phyloP scores from a whole-genome alignment of 2,888 invertebrate genomes.

The Tiliacea citrago region DNA sequence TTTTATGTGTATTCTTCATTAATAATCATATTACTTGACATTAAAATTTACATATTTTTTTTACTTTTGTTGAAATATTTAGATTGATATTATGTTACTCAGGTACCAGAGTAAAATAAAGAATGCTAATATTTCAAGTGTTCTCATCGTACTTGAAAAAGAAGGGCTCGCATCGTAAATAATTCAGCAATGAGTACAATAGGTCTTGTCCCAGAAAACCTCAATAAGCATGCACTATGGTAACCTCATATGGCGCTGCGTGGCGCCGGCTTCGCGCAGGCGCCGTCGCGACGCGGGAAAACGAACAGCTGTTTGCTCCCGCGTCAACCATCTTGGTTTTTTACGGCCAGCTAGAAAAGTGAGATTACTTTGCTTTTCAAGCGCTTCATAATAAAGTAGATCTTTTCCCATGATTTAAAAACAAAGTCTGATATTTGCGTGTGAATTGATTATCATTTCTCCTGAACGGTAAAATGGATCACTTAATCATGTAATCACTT shows the following conservation, averaged over 20 bases:
- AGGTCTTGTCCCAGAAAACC: slow-evolving; percentile 57
- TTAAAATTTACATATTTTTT: no score
- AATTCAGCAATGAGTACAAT: slow-evolving; percentile 48
- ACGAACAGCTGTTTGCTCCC: slow-evolving; percentile 64
- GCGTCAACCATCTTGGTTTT: slow-evolving; percentile 55
- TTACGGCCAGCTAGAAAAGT: slow-evolving; percentile 59
- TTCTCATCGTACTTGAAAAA: slow-evolving; percentile 39
- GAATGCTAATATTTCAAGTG: slow-evolving; percentile 27
- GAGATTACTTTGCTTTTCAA: slow-evolving; percentile 56
- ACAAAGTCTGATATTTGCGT: slow-evolving; percentile 39
- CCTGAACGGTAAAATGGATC: slow-evolving; percentile 11
- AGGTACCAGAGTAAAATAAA: no score
- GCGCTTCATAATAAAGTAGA: slow-evolving; percentile 31
- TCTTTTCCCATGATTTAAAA: slow-evolving; percentile 54
- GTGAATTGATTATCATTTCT: slow-evolving; percentile 44
- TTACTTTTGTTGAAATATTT: no score
- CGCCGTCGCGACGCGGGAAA: slow-evolving; percentile 80
- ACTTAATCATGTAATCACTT: no score
- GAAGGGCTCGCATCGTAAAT: slow-evolving; percentile 24
- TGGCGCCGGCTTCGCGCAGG: slow-evolving; percentile 69
- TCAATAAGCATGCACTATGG: slow-evolving; percentile 58
- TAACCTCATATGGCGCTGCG: slow-evolving; percentile 61
- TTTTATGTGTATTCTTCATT: no score
- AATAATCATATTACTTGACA: no score
- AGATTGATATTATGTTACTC: no score